Evolutionary conservation across 2,113 vertebrate species (phyloP).

Genomic region (Corythaixoides concolor): DNA sequence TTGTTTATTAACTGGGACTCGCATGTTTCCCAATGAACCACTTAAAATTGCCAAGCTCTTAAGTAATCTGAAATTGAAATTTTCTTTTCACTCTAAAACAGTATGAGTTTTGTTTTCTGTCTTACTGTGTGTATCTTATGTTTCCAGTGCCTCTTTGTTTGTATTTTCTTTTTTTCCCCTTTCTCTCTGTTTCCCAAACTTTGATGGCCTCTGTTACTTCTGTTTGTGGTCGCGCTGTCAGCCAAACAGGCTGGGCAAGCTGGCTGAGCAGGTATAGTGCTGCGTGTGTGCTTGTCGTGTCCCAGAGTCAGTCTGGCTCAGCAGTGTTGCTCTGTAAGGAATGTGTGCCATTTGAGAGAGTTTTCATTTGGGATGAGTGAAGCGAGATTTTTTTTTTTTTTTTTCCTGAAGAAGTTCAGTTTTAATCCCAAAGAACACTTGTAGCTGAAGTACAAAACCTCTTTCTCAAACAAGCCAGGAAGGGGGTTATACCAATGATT

Average conservation of each 20-base stretch:
- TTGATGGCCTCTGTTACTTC: constrained; percentile 80
- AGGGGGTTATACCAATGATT: neutral
- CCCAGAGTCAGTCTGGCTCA: neutral
- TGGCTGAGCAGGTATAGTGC: constrained; percentile 94
- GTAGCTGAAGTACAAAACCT: neutral
- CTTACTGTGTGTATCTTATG: constrained; percentile 64
- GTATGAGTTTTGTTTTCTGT: constrained; percentile 59
- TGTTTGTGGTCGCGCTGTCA: constrained; percentile 81
- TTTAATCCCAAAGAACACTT: neutral
- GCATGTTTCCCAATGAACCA: neutral
- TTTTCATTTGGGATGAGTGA: neutral
- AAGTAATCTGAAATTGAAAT: neutral
- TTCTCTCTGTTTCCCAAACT: constrained; percentile 77
- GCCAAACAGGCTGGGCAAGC: constrained; percentile 98
- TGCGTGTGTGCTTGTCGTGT: constrained; percentile 60
- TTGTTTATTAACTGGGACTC: neutral
- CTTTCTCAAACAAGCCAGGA: neutral
- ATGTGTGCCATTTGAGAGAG: neutral
- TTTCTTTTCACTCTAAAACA: constrained; percentile 22
- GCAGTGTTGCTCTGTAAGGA: neutral
- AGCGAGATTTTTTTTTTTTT: neutral
- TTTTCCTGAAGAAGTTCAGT: neutral
- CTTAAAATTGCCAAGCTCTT: neutral
- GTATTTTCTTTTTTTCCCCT: constrained; percentile 72
- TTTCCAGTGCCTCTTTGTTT: constrained; percentile 76